Evolutionary conservation across 2,888 invertebrate species (phyloP).

Genomic region (Macrostomum cliftonense): DNA sequence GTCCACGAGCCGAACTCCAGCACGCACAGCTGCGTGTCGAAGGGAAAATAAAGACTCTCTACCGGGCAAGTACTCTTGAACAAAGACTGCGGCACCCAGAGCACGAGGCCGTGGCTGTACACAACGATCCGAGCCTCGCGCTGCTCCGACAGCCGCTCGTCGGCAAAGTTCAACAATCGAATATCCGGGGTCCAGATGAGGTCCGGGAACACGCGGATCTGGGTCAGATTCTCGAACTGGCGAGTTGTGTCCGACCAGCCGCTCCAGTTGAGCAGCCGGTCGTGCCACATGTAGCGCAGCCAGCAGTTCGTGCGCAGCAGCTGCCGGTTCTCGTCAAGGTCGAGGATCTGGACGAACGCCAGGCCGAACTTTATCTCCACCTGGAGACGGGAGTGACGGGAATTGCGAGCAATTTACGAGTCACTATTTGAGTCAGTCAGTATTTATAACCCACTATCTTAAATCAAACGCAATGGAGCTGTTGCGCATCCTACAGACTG

Average conservation of each 20-base stretch:
- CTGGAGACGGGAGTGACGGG: too few relatives aligned
- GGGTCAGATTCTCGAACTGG: constrained; percentile 1
- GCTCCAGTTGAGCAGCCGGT: constrained; percentile 8
- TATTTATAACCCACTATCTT: too few relatives aligned
- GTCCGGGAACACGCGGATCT: constrained; percentile 10
- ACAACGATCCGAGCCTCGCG: constrained; percentile 13
- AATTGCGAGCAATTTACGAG: too few relatives aligned
- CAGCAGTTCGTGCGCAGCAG: constrained; percentile 11
- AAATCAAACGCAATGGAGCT: too few relatives aligned
- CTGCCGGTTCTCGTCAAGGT: constrained; percentile 11
- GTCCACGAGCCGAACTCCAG: constrained; percentile 17
- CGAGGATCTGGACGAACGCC: constrained; percentile 9
- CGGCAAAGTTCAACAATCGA: constrained; percentile 11
- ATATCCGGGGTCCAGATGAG: constrained; percentile 12
- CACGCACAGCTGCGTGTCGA: constrained; percentile 14
- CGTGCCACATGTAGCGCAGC: constrained; percentile 10
- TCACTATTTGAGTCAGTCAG: too few relatives aligned
- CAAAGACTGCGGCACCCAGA: constrained; percentile 16
- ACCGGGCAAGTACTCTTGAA: constrained; percentile 16
- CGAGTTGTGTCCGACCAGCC: too few relatives aligned
- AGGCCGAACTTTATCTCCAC: constrained; percentile 4
- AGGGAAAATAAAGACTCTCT: constrained; percentile 16
- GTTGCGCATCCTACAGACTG: too few relatives aligned
- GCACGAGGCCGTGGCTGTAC: constrained; percentile 11
- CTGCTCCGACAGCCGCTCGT: constrained; percentile 13